Base-by-base conservation (phyloP, 2,888 invertebrate species). In the Cheilosia scutellata region DNA sequence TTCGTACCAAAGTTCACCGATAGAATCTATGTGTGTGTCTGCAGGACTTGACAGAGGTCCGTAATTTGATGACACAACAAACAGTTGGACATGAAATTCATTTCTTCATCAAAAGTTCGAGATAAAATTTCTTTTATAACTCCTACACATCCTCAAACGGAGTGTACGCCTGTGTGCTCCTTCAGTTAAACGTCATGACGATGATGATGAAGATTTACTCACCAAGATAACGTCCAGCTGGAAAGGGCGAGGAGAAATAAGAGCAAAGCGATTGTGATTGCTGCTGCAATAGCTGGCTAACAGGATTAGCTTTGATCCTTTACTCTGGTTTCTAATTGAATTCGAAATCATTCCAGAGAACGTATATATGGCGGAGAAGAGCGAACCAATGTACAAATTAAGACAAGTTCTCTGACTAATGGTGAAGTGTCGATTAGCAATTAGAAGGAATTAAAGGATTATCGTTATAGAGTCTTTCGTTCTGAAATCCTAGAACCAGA, bases 381-480 rank as follows among this genome's bases (percentile, higher is more conserved):
- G 37, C 49, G n/a, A 31, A 40, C 42, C 13, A 55, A 75, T 75
- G 79, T 62, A 82, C 55, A 82, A 82, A 86, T 86, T 86, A 82
- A 82, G 72, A 76, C 62, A 57, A 72, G 75, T 82, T 72, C 62
- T 51, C 76, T 72, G 63, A 77, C 86, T 86, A 86, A 82, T 86
- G 58, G 86, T 49, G 72, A 86, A 86, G 86, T 86, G 86, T 76
- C 82, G 82, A 86, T 86, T 86, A 86, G 76, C 82, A 86, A 86
- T 86, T 86, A 86, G 76, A 72, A 31, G 66, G 86, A 68, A 60
- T 86, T 86, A 86, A 71, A 42, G 62, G 82, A 72, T 86, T 76
- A 72, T 78, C 60, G 47, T 63, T 74, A 20, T 20, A 42, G 53
- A 42, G 58, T 62, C 33, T 33, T 47, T 3, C 20, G 16, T 62